These are phyloP conservation scores for Zeugodacus cucurbitae DNA, from an alignment of 1,140 invertebrate genomes.

Conservation along the genomic window DNA sequence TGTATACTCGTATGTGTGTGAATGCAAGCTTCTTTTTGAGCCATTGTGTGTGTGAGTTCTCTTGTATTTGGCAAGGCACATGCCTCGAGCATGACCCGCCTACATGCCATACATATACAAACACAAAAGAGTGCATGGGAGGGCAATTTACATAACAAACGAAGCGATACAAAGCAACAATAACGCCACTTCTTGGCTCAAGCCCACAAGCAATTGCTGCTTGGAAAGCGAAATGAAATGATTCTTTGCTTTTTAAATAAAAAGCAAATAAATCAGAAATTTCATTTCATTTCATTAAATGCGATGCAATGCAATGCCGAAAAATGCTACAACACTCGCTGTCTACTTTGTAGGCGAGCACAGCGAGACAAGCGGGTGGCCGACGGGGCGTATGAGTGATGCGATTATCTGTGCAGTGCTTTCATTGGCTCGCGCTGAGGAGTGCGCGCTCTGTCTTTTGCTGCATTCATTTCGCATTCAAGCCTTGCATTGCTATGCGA, in stretches of 20 bases:
- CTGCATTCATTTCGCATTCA: not conserved
- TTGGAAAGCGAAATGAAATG: not conserved
- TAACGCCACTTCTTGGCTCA: not conserved
- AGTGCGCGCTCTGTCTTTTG: not conserved
- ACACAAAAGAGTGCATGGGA: not conserved
- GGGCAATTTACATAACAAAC: slow-evolving; percentile 40
- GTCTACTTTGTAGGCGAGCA: not conserved
- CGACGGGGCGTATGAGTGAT: not conserved
- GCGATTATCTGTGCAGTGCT: not conserved
- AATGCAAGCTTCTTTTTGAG: not conserved
- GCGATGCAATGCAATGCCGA: not conserved
- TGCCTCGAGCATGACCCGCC: not conserved
- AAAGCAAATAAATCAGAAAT: slow-evolving; percentile 31
- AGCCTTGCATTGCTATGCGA: not conserved
- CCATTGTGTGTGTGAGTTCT: no score
- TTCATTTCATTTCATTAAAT: slow-evolving; percentile 33
- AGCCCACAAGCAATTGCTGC: not conserved
- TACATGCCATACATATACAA: not conserved
- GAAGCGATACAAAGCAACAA: slow-evolving; percentile 5
- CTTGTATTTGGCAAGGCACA: no score
- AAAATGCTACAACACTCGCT: not conserved
- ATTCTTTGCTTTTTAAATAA: slow-evolving; percentile 18
- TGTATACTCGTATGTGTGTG: not conserved
- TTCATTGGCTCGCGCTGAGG: not conserved
- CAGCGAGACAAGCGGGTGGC: not conserved